Conservation (phyloP, 2,888 invertebrate genomes). For the Nephrotoma flavescens region DNA sequence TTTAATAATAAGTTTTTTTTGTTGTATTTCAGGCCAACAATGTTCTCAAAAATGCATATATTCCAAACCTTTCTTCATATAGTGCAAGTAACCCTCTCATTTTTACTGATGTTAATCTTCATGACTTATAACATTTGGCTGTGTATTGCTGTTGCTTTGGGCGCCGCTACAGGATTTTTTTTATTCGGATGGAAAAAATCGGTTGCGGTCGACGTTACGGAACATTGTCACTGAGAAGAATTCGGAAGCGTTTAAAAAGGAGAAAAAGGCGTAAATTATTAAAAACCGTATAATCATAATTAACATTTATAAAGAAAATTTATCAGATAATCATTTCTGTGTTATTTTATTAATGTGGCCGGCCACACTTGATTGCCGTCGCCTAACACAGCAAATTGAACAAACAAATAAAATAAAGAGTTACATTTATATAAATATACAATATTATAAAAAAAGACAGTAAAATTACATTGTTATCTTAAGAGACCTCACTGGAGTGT, state of each 20-base stretch:
- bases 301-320: neutral
- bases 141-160: slow-evolving; percentile 74
- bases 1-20: slow-evolving; percentile 2
- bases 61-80: slow-evolving; percentile 82
- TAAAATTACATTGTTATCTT: neutral
- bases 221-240: slow-evolving; percentile 73
- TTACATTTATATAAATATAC: neutral
- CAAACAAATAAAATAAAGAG: neutral
- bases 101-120: slow-evolving; percentile 90
- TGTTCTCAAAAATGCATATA: slow-evolving; percentile 69
- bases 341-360: neutral
- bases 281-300: neutral
- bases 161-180: slow-evolving; percentile 85
- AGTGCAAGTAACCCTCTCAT: slow-evolving; percentile 78
- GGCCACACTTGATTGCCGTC: neutral
- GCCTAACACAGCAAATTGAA: neutral
- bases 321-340: neutral
- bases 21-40: slow-evolving; percentile 53
- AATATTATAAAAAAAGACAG: neutral
- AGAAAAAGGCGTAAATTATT: neutral
- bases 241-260: neutral
- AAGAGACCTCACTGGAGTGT: neutral
- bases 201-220: slow-evolving; percentile 83
- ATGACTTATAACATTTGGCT: slow-evolving; percentile 97
- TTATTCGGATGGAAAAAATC: slow-evolving; percentile 93